Evolutionary conservation across 2,888 invertebrate genomes (phyloP), one percentile per base, ranked within the genome.

Genomic region (Hipparchia semele): DNA sequence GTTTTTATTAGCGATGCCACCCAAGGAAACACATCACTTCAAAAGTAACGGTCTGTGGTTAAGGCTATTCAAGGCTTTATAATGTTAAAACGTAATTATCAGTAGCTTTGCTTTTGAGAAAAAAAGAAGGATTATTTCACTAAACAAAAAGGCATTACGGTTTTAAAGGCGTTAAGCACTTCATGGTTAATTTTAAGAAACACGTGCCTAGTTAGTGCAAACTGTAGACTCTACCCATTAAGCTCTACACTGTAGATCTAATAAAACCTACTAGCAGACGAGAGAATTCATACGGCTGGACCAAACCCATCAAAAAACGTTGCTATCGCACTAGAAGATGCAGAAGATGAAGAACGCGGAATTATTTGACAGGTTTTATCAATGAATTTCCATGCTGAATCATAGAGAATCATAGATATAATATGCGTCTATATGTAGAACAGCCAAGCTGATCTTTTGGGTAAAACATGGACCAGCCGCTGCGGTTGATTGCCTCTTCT

Each of bases 11-110:
- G 79, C 73, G 74, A 73, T 78, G 78, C 79, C 76, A 78, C 80
- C 78, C 78, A 81, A 85, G 80, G 85, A 84, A 85, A 89, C 88
- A 90, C 89, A 89, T 88, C 87, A 86, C 86, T 81, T 90, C 88
- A 88, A 65, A 75, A 49, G 56, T 87, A 88, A 89, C 89, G 87
- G 90, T 73, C 58, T 76, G 87, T 77, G 90, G 89, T 90, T 87
- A 82, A 80, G 80, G 79, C 84, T 90, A 89, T 90, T 89, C 83
- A 83, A 66, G 84, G 83, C 6, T 87, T 84, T 84, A 87, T 39
- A 39, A 39, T 39, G 5, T 39, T 39, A 39, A 39, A 87, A 87
- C 86, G 79, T 84, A 51, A 75, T 83, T 83, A 87, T 87, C 87
- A 74, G 78, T 78, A 75, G 53, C 65, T 53, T 33, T 2, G 33